These are phyloP conservation scores for Drosophila nigromelanica DNA, from an alignment of 1,140 invertebrate genomes.

Conservation along the genomic window DNA sequence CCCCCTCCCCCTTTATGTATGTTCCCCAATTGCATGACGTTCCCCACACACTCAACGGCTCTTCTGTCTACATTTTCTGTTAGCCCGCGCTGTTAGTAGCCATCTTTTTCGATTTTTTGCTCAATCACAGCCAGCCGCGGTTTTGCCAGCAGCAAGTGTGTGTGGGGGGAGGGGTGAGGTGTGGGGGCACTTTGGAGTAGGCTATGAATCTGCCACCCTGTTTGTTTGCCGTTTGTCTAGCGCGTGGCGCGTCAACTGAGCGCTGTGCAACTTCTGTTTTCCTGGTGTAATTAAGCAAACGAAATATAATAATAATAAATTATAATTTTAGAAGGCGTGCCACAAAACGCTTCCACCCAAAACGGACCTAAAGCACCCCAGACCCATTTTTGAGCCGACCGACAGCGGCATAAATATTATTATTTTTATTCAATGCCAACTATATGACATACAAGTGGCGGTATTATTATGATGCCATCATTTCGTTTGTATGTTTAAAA, in stretches of 20 bases:
- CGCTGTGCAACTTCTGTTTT: slow-evolving; percentile 64
- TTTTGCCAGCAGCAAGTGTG: neutral
- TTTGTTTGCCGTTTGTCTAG: slow-evolving; percentile 14
- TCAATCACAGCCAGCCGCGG: slow-evolving; percentile 39
- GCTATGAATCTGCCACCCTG: slow-evolving; percentile 25
- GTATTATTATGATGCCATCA: slow-evolving; percentile 43
- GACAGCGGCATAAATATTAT: slow-evolving; percentile 36
- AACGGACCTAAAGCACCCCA: neutral
- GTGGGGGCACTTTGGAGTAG: slow-evolving; percentile 7
- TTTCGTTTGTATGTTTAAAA: slow-evolving; percentile 82
- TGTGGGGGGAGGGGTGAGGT: neutral
- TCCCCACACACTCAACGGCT: slow-evolving; percentile 21
- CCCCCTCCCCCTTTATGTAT: slow-evolving; percentile 3
- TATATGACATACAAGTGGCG: slow-evolving; percentile 9
- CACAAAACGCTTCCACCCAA: slow-evolving; percentile 12
- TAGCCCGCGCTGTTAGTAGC: slow-evolving; percentile 81
- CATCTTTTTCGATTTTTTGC: slow-evolving; percentile 83
- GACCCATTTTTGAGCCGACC: slow-evolving; percentile 1
- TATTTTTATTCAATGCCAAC: slow-evolving; percentile 53
- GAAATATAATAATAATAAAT: slow-evolving; percentile 84
- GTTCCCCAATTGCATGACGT: slow-evolving; percentile 34
- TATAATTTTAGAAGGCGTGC: slow-evolving; percentile 83
- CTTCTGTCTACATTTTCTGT: slow-evolving; percentile 72
- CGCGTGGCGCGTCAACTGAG: too few species aligned
- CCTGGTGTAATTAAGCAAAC: slow-evolving; percentile 84